Evolutionary conservation across 1,140 invertebrate species (phyloP).

Genomic region (Aphelinus certus): DNA sequence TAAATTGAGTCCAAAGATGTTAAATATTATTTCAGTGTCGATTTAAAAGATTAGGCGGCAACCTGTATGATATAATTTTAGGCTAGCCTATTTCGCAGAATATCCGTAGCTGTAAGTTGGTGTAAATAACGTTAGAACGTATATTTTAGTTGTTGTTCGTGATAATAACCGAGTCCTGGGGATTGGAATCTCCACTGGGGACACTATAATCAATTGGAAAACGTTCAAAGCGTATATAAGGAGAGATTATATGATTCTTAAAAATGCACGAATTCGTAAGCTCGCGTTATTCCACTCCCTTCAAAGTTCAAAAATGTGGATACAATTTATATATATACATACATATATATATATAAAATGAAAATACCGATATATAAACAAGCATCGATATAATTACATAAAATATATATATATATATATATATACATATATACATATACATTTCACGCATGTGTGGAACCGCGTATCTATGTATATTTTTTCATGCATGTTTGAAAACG

Average conservation of each 20-base stretch:
- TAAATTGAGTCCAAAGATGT: constrained; percentile 67
- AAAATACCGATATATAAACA: constrained; percentile 32
- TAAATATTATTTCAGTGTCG: constrained; percentile 60
- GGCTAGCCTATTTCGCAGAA: constrained; percentile 50
- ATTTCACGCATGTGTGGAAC: constrained; percentile 18
- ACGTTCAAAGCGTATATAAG: not conserved
- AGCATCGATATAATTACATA: constrained; percentile 25
- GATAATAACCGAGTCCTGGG: constrained; percentile 35
- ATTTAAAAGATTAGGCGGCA: constrained; percentile 51
- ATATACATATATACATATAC: constrained; percentile 31
- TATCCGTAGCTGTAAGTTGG: constrained; percentile 57
- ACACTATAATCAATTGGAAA: constrained; percentile 4
- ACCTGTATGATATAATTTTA: constrained; percentile 65
- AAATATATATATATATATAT: constrained; percentile 1
- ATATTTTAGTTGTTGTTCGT: constrained; percentile 44
- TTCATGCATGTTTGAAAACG: constrained; percentile 24
- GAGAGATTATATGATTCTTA: constrained; percentile 36
- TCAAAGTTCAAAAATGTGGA: constrained; percentile 41
- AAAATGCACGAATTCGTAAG: constrained; percentile 23
- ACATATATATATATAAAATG: constrained; percentile 28
- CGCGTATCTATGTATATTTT: constrained; percentile 39
- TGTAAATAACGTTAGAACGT: constrained; percentile 61
- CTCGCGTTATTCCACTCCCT: constrained; percentile 41
- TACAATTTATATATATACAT: constrained; percentile 34
- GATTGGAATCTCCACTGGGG: constrained; percentile 23